phyloP scores from a whole-genome alignment of 2,113 vertebrate species.

The Calidris pugnax region DNA sequence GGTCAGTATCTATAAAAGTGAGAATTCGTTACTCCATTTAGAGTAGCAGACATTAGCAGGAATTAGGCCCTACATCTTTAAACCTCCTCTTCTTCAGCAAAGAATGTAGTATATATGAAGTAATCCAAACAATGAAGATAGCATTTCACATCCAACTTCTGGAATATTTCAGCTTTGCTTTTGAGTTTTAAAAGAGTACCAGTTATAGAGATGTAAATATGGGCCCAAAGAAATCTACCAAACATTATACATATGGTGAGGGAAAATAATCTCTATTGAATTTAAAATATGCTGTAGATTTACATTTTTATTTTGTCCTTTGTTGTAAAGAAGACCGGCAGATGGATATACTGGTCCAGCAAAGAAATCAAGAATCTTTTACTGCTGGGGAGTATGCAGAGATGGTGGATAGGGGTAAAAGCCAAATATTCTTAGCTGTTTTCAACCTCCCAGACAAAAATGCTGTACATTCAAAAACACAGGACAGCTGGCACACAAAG shows the following conservation, averaged over 20 bases:
- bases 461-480: background rate
- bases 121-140: background rate
- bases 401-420: background rate
- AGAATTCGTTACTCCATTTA: background rate
- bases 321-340: background rate
- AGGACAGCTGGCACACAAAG: background rate
- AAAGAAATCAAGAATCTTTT: background rate
- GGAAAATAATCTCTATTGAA: background rate
- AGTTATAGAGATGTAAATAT: background rate
- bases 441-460: background rate
- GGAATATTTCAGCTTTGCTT: background rate
- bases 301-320: background rate
- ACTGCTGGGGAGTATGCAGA: background rate
- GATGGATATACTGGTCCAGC: background rate
- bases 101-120: background rate
- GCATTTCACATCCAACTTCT: background rate
- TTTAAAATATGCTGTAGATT: background rate
- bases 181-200: background rate
- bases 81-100: background rate
- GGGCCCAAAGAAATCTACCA: background rate
- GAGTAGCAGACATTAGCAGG: background rate
- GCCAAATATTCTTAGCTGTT: background rate
- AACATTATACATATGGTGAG: background rate
- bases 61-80: background rate
- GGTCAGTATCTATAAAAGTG: background rate